Conservation (phyloP, 2,888 invertebrate genomes). For the Aleiodes testaceus region DNA sequence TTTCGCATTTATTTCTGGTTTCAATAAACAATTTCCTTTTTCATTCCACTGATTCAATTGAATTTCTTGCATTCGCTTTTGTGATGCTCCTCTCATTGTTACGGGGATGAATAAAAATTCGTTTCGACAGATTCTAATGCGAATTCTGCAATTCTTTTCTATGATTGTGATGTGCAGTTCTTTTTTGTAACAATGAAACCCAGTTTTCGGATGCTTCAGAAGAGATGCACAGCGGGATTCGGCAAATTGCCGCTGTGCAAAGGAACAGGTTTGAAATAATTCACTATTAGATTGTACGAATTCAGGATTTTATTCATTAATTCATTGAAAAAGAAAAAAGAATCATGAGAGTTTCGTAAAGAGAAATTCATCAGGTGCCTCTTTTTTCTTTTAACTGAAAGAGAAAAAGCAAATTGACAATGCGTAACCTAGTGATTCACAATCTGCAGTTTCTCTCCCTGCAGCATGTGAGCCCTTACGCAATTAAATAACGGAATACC, state of each 20-base stretch:
- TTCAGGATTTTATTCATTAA: too few relatives aligned
- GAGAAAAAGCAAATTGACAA: too few relatives aligned
- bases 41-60: not conserved
- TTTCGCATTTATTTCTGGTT: too few relatives aligned
- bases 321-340: too few relatives aligned
- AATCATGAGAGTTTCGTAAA: too few relatives aligned
- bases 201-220: slow-evolving; percentile 25
- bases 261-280: slow-evolving; percentile 69
- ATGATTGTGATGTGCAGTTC: slow-evolving; percentile 51
- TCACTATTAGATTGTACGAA: slow-evolving; percentile 60
- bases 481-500: slow-evolving; percentile 10
- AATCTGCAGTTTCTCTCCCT: too few relatives aligned
- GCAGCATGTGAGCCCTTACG: not conserved
- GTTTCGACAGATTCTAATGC: slow-evolving; percentile 60
- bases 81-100: slow-evolving; percentile 44
- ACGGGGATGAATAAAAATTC: slow-evolving; percentile 37
- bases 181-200: slow-evolving; percentile 11
- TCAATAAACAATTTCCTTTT: not conserved
- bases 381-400: too few relatives aligned
- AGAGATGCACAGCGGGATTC: slow-evolving; percentile 65
- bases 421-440: too few relatives aligned
- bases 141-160: slow-evolving; percentile 68
- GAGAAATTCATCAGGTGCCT: too few relatives aligned
- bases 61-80: not conserved
- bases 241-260: slow-evolving; percentile 57